Evolutionary conservation across 2,113 vertebrate genomes (phyloP).

Genomic region (Salvelinus namaycush): DNA sequence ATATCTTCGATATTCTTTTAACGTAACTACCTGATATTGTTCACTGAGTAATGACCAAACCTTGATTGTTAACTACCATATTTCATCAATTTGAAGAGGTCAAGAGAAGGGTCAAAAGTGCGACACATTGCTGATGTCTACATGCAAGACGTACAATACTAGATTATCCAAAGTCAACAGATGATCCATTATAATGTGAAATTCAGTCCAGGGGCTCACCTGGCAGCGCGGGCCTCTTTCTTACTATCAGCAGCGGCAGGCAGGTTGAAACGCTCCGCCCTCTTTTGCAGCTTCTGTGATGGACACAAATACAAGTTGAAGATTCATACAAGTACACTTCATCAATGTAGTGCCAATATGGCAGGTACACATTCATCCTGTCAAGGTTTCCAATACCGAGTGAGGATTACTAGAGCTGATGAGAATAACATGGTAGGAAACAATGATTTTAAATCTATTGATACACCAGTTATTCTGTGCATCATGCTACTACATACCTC

Average conservation of each 20-base stretch:
- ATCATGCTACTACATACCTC: constrained; percentile 63
- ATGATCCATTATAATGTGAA: neutral
- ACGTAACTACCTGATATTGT: too few relatives aligned
- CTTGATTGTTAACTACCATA: too few relatives aligned
- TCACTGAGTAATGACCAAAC: too few relatives aligned
- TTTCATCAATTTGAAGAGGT: too few relatives aligned
- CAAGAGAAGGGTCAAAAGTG: too few relatives aligned
- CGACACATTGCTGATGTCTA: neutral
- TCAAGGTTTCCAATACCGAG: too few relatives aligned
- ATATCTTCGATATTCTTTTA: too few relatives aligned
- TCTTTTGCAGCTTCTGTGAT: constrained; percentile 78
- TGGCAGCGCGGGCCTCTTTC: constrained; percentile 79
- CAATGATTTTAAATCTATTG: neutral
- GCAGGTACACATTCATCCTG: too few relatives aligned
- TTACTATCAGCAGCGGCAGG: constrained; percentile 78
- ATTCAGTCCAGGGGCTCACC: constrained; percentile 63
- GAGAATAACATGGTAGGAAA: neutral
- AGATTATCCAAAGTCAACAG: neutral
- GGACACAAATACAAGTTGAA: neutral
- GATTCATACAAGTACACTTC: neutral
- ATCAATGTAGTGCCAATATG: too few relatives aligned
- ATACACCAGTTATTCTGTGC: neutral
- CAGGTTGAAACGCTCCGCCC: constrained; percentile 82
- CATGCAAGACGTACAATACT: neutral
- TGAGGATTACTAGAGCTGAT: too few relatives aligned